phyloP scores from a whole-genome alignment of 2,888 invertebrate genomes.

The Drosophila bunnanda region DNA sequence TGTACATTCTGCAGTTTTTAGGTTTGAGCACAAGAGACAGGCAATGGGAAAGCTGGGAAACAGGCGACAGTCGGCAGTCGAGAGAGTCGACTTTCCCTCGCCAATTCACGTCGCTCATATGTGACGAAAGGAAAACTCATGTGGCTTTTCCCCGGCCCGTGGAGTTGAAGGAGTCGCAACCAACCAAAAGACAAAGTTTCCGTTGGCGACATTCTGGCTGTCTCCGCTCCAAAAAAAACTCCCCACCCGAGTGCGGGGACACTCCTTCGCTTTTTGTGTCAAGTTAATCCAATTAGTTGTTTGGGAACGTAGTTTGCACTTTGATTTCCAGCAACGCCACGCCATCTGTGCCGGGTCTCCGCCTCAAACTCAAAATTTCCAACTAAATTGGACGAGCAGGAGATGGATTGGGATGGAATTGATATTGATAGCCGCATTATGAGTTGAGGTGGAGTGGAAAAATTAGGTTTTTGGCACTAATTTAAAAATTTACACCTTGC shows the following conservation, averaged over 20 bases:
- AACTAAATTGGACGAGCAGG: conserved; percentile 22
- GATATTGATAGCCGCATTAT: conserved; percentile 39
- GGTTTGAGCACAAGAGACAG: conserved; percentile 66
- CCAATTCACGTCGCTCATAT: conserved; percentile 35
- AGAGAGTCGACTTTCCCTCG: conserved; percentile 3
- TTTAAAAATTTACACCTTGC: not conserved
- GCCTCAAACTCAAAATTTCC: not conserved
- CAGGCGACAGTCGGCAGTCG: conserved; percentile 9
- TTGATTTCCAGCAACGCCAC: conserved; percentile 34
- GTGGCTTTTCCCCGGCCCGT: conserved; percentile 12
- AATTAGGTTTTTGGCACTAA: not conserved
- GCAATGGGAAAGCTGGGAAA: not conserved
- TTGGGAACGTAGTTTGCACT: conserved; percentile 53
- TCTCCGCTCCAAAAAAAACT: too few species aligned
- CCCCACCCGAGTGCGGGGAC: conserved; percentile 1
- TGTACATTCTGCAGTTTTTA: conserved; percentile 78
- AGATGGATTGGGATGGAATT: conserved; percentile 35
- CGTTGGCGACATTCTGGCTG: conserved; percentile 56
- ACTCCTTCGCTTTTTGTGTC: conserved; percentile 60
- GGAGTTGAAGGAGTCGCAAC: conserved; percentile 47
- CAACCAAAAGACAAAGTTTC: conserved; percentile 68
- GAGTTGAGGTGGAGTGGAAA: not conserved
- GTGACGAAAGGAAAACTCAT: conserved; percentile 43
- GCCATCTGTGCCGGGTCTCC: conserved; percentile 44
- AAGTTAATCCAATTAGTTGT: conserved; percentile 74